phyloP scores from a whole-genome alignment of 2,113 vertebrate genomes.

The Carassius gibelio region DNA sequence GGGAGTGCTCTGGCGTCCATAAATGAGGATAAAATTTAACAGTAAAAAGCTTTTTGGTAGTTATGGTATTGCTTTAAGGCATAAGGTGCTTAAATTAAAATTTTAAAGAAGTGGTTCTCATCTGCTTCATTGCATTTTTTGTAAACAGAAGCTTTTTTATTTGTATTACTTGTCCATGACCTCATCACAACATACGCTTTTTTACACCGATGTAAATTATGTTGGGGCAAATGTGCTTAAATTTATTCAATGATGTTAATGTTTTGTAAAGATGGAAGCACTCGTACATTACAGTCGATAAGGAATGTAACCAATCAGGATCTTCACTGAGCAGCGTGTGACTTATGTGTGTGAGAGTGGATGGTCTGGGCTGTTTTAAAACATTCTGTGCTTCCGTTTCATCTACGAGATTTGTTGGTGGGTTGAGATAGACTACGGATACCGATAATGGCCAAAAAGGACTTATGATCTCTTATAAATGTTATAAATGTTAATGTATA shows the following conservation, averaged over 20 bases:
- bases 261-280: background rate
- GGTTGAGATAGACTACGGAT: conserved; percentile 53
- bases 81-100: background rate
- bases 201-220: background rate
- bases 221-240: background rate
- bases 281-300: background rate
- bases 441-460: conserved; percentile 29
- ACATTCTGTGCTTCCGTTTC: conserved; percentile 52
- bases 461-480: background rate
- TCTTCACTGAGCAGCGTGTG: conserved; percentile 2
- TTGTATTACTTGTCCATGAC: background rate
- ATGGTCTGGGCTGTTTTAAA: background rate
- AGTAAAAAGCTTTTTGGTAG: background rate
- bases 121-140: background rate
- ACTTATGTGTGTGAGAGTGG: conserved; percentile 9
- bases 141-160: background rate
- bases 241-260: background rate
- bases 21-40: background rate
- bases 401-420: conserved; percentile 41
- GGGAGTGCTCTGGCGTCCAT: background rate
- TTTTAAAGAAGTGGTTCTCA: background rate
- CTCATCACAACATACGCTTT: background rate
- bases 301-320: conserved; percentile 16
- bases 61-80: background rate
- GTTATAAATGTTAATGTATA: too few relatives aligned